Conservation (phyloP, 2,113 vertebrate genomes). For the Ardeotis arabs region DNA sequence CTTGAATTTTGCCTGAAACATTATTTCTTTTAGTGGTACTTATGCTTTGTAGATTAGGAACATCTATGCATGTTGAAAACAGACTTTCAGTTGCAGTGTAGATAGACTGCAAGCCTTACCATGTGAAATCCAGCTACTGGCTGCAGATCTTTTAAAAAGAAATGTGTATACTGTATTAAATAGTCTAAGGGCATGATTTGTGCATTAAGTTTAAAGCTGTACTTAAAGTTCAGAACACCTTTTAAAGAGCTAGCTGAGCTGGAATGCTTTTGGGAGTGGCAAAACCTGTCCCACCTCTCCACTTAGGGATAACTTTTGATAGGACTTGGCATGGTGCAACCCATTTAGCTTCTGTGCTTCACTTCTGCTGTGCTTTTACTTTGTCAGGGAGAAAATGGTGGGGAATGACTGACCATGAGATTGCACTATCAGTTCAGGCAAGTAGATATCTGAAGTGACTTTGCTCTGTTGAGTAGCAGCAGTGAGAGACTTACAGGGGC, state of each 20-base stretch:
- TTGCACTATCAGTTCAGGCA: neutral
- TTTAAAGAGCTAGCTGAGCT: neutral
- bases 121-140: neutral
- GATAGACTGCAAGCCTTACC: neutral
- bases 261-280: neutral
- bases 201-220: neutral
- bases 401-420: neutral
- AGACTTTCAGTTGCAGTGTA: neutral
- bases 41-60: neutral
- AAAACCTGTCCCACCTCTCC: neutral
- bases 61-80: neutral
- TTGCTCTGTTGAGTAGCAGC: constrained; percentile 19
- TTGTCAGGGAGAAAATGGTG: neutral
- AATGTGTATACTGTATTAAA: neutral
- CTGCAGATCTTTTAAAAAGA: neutral
- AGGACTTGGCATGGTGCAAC: neutral
- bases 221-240: neutral
- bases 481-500: constrained; percentile 22
- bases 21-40: neutral
- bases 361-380: neutral
- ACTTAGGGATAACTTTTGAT: neutral
- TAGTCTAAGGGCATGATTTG: neutral
- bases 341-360: constrained; percentile 29
- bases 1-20: neutral
- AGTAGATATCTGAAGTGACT: constrained; percentile 33